A percentile compares a stretch with the other conserved stretches of the same genome.
Evolutionary conservation across 2,888 invertebrate genomes (phyloP).

Genomic region (Mythimna lalbum): DNA sequence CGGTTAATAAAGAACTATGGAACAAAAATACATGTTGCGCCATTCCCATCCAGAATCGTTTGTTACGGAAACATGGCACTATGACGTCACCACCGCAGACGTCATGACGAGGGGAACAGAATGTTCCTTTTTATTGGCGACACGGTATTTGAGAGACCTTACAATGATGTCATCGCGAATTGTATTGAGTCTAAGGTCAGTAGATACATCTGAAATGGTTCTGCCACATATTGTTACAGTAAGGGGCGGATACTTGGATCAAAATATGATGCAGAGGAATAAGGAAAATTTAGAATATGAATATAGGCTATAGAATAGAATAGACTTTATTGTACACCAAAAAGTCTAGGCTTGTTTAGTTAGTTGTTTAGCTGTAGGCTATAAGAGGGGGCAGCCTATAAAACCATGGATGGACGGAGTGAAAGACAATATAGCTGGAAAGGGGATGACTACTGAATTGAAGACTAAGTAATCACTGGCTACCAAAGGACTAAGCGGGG

Average conservation of each 20-base stretch:
- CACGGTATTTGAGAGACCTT: slow-evolving; percentile 37
- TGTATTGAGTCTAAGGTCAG: slow-evolving; percentile 26
- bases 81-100: slow-evolving; percentile 48
- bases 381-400: no score
- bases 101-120: slow-evolving; percentile 43
- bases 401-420: not conserved
- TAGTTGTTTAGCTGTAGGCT: no score
- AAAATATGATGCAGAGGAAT: not conserved
- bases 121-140: slow-evolving; percentile 47
- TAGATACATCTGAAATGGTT: slow-evolving; percentile 4
- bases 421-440: not conserved
- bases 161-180: slow-evolving; percentile 43
- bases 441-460: not conserved
- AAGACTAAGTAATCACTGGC: not conserved
- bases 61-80: slow-evolving; percentile 40
- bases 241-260: not conserved
- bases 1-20: not conserved
- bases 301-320: not conserved
- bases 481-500: no score
- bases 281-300: not conserved
- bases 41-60: slow-evolving; percentile 17
- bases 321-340: no score
- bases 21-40: not conserved
- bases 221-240: not conserved
- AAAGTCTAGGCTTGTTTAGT: no score